Conservation (phyloP, 2,113 vertebrate species). For the Naja naja region DNA sequence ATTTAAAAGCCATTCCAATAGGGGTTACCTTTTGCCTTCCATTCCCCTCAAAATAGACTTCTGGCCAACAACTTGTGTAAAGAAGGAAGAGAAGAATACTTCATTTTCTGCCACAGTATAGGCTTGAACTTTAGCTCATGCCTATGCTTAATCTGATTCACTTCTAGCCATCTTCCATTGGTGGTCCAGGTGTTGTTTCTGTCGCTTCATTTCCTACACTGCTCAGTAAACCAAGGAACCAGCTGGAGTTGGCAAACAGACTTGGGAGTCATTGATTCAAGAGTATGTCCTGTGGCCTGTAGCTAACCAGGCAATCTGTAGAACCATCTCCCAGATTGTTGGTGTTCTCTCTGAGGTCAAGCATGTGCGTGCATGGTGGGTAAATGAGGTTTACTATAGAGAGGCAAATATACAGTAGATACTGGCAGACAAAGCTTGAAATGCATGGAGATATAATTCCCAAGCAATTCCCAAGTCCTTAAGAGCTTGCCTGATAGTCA, state of each 20-base stretch:
- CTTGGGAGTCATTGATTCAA: neutral
- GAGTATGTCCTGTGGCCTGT: neutral
- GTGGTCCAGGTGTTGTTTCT: neutral
- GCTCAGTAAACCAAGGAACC: neutral
- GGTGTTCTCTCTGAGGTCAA: neutral
- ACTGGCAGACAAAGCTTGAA: neutral
- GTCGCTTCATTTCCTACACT: neutral
- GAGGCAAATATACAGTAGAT: neutral
- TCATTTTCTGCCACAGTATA: neutral
- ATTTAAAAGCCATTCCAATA: neutral
- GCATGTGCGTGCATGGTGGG: neutral
- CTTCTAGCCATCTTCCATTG: neutral
- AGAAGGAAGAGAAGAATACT: neutral
- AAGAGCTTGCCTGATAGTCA: neutral
- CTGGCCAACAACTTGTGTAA: neutral
- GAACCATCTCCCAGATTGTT: neutral
- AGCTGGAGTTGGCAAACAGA: neutral
- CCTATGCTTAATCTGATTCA: neutral
- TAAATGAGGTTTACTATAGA: neutral
- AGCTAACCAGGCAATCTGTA: neutral
- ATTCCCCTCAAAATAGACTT: neutral
- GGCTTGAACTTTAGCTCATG: neutral
- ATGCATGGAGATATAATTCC: neutral
- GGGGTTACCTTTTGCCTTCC: neutral
- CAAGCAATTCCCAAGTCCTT: neutral